Percentiles rank a stretch among this genome's conserved stretches.
Evolutionary conservation across 1,140 invertebrate genomes (phyloP).

Genomic region (Propsilocerus akamusi): DNA sequence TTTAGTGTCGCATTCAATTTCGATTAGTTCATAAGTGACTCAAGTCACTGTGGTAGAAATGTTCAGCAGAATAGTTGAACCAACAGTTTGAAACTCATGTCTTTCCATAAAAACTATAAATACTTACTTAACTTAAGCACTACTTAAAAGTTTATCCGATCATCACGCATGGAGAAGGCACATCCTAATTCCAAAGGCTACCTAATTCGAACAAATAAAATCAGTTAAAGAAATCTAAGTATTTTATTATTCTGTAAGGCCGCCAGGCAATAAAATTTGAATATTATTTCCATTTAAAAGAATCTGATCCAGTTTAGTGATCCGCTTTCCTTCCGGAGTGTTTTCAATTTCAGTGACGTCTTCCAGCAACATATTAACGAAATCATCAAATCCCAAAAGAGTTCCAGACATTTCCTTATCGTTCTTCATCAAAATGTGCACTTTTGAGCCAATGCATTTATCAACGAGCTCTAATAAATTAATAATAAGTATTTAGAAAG

Average conservation of each 20-base stretch:
- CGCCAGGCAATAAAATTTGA: slow-evolving; percentile 58
- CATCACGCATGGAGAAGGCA: too few relatives aligned
- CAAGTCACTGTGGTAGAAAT: slow-evolving; percentile 57
- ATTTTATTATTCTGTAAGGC: too few relatives aligned
- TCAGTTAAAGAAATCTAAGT: too few relatives aligned
- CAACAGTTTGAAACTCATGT: slow-evolving; percentile 35
- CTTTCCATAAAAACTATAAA: too few relatives aligned
- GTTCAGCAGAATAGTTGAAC: slow-evolving; percentile 63
- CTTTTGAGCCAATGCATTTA: slow-evolving; percentile 97
- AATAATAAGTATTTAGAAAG: slow-evolving; percentile 3
- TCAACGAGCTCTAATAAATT: slow-evolving; percentile 77
- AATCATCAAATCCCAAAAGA: slow-evolving; percentile 94
- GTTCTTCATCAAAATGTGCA: slow-evolving; percentile 99
- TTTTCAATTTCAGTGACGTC: slow-evolving; percentile 90
- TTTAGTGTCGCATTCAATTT: slow-evolving; percentile 13
- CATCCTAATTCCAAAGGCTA: too few relatives aligned
- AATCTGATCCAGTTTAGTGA: slow-evolving; percentile 96
- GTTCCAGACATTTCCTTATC: slow-evolving; percentile 99
- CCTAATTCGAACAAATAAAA: too few relatives aligned
- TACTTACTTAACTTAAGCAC: too few relatives aligned
- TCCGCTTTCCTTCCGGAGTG: slow-evolving; percentile 86
- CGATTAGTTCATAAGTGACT: slow-evolving; percentile 39
- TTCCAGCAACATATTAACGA: slow-evolving; percentile 93
- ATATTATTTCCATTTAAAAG: slow-evolving; percentile 98
- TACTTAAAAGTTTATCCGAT: too few relatives aligned